Evolutionary conservation across 2,888 invertebrate genomes (phyloP).

Genomic region (Leucoma salicis): DNA sequence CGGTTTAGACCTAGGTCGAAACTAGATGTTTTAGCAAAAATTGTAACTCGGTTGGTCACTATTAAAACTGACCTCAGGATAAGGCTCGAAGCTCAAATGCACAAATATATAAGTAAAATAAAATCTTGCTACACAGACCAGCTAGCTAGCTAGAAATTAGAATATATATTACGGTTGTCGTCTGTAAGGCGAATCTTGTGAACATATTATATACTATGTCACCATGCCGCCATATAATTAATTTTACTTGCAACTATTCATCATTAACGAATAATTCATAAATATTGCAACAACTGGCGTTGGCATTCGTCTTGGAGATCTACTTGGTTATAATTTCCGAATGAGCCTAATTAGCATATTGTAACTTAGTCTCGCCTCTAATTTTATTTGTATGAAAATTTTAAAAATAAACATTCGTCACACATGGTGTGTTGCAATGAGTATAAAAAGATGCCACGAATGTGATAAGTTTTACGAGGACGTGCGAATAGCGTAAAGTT

Average conservation of each 20-base stretch:
- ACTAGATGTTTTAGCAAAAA: no score
- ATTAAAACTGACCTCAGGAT: no score
- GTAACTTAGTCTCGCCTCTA: neutral
- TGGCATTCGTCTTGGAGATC: constrained; percentile 5
- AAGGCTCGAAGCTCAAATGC: no score
- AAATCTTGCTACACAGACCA: no score
- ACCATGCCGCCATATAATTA: constrained; percentile 4
- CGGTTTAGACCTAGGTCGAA: no score
- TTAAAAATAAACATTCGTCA: constrained; percentile 2
- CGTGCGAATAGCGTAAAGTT: constrained; percentile 8
- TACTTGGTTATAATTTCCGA: constrained; percentile 2
- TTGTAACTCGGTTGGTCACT: no score
- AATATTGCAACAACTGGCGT: constrained; percentile 14
- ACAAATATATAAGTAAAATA: no score
- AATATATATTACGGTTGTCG: no score
- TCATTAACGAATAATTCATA: constrained; percentile 19
- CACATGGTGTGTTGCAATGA: neutral
- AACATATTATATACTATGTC: no score
- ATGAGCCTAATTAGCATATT: constrained; percentile 3
- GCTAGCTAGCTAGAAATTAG: no score
- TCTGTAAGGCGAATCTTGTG: no score
- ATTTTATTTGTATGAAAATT: constrained; percentile 1
- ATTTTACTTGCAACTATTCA: constrained; percentile 9
- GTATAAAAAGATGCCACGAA: constrained; percentile 4
- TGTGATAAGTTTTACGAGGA: constrained; percentile 11